Conservation (phyloP, 2,888 invertebrate genomes). For the Spodoptera littoralis region DNA sequence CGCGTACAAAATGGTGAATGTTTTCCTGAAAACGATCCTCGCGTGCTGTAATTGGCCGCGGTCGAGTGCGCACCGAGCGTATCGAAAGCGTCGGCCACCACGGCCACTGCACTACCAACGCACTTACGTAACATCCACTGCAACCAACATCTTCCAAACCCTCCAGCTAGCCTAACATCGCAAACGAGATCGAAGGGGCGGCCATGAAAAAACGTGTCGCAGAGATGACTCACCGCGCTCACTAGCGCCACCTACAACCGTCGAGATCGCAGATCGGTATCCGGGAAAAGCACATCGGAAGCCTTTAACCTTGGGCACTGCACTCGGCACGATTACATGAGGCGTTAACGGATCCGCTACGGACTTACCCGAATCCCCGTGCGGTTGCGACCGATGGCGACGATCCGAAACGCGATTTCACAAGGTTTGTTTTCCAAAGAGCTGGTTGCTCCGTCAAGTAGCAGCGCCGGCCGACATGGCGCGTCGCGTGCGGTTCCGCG, state of each 20-base stretch:
- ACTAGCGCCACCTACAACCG: slow-evolving; percentile 81
- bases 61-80: slow-evolving; percentile 76
- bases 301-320: slow-evolving; percentile 73
- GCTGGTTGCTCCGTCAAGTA: slow-evolving; percentile 83
- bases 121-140: slow-evolving; percentile 85
- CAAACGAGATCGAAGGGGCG: slow-evolving; percentile 80
- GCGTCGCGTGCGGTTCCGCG: slow-evolving; percentile 80
- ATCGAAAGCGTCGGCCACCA: slow-evolving; percentile 79
- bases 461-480: slow-evolving; percentile 83
- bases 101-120: slow-evolving; percentile 80
- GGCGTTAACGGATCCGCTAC: slow-evolving; percentile 61
- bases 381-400: slow-evolving; percentile 69
- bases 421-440: slow-evolving; percentile 73
- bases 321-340: slow-evolving; percentile 61
- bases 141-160: slow-evolving; percentile 77
- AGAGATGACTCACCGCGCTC: slow-evolving; percentile 86
- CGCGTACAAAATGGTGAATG: slow-evolving; percentile 86
- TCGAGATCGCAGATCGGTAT: slow-evolving; percentile 65
- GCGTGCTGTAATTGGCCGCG: slow-evolving; percentile 82
- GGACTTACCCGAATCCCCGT: slow-evolving; percentile 82
- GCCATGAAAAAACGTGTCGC: slow-evolving; percentile 86
- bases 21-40: slow-evolving; percentile 84
- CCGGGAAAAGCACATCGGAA: slow-evolving; percentile 72
- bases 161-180: slow-evolving; percentile 62
- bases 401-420: slow-evolving; percentile 67